Conservation (phyloP, 2,113 vertebrate species). For the Microcebus murinus region DNA sequence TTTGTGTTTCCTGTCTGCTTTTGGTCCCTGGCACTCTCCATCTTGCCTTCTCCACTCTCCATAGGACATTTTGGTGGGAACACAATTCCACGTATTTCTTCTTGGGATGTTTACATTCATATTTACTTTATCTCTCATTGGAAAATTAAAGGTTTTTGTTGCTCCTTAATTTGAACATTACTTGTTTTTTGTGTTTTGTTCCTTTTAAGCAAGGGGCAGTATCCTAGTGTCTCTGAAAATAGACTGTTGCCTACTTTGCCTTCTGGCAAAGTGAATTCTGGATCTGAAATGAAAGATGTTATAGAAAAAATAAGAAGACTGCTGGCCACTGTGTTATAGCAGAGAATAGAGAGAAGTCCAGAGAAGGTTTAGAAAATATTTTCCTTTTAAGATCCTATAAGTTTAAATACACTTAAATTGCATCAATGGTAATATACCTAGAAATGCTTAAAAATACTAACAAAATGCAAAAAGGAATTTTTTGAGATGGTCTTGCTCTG, state of each 20-base stretch:
- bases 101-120: conserved; percentile 40
- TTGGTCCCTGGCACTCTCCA: neutral
- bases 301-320: conserved; percentile 20
- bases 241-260: conserved; percentile 32
- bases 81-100: neutral
- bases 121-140: conserved; percentile 53
- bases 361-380: conserved; percentile 1
- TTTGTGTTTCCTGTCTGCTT: neutral
- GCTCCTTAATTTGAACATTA: conserved; percentile 44
- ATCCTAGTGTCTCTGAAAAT: conserved; percentile 43
- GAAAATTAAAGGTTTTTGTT: conserved; percentile 27
- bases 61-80: conserved; percentile 30
- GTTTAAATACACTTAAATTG: conserved; percentile 2
- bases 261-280: conserved; percentile 50
- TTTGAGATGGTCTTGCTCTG: too few species aligned
- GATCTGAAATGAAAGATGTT: conserved; percentile 34
- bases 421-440: neutral
- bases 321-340: neutral
- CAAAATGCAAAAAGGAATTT: neutral
- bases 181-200: neutral
- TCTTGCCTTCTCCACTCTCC: neutral
- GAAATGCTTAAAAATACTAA: conserved; percentile 27
- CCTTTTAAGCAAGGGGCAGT: neutral
- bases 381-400: neutral
- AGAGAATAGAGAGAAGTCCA: neutral